Evolutionary conservation across 1,140 invertebrate genomes (phyloP).

Genomic region (Dolichoris vasculosae): DNA sequence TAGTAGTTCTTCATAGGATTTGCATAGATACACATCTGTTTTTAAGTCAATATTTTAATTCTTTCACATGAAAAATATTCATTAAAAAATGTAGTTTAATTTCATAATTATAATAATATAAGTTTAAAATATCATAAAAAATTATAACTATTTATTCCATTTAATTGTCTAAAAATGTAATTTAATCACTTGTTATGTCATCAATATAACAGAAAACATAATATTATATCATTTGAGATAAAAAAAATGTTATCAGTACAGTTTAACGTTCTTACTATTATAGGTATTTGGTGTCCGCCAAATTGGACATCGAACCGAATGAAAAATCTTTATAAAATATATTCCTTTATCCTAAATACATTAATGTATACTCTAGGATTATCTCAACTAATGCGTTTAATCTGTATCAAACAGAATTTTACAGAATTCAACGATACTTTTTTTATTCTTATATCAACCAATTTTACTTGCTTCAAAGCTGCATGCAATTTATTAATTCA

Average conservation of each 20-base stretch:
- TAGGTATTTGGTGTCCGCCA: constrained; percentile 33
- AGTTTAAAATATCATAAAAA: too few relatives aligned
- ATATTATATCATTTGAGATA: too few relatives aligned
- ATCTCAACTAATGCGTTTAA: not conserved
- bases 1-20: not conserved
- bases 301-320: not conserved
- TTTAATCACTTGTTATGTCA: not conserved
- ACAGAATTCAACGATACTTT: constrained; percentile 33
- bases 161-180: not conserved
- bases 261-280: constrained; percentile 22
- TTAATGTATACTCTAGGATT: constrained; percentile 21
- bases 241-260: constrained; percentile 24
- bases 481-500: not conserved
- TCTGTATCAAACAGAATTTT: constrained; percentile 16
- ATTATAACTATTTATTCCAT: too few relatives aligned
- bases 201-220: not conserved
- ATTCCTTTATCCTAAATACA: not conserved
- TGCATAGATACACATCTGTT: not conserved
- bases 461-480: constrained; percentile 37
- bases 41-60: not conserved
- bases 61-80: too few relatives aligned
- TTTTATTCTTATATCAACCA: constrained; percentile 29
- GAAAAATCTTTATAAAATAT: constrained; percentile 24
- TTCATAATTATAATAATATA: too few relatives aligned
- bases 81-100: not conserved